Base-by-base conservation (phyloP, 2,113 vertebrate genomes). In the Ibidorhyncha struthersii region DNA sequence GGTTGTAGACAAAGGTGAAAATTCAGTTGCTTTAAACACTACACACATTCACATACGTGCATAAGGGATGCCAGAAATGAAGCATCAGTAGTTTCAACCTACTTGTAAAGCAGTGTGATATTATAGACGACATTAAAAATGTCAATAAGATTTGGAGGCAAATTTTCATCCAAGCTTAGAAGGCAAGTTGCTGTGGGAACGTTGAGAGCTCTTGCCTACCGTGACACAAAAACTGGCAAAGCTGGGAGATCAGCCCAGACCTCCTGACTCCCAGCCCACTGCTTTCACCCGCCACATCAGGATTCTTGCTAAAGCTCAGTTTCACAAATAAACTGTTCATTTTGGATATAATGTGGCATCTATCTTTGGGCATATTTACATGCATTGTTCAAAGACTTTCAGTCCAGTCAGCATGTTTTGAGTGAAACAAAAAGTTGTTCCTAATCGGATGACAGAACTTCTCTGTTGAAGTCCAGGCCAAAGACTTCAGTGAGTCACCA, bases 401-500 rank as follows among this genome's bases (percentile, higher is more conserved):
- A 70, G 53, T 62, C 74, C 82, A 63, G 41, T 78, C 92, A 93
- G 74, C 56, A 6, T 3, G 3, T 92, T 86, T 41, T 0, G 0
- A 77, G 72, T 36, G 50, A 83, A 90, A 88, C 59, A 88, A 36
- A 77, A 93, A 43, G 5, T 83, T 92, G 32, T 47, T 92, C 43
- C 82, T 40, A 40, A 86, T 66, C 76, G 3, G 18, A 70, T 62
- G 82, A 70, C 70, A 62, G 62, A 94, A 62, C 18, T 73, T 73
- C 30, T 86, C 63, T 78, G 71, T 83, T 8, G 18, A 86, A 92
- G 76, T 50, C 76, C 43, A 52, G 55, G 55, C 69, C 65, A 41
- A 71, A 86, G 65, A 50, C 8, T 84, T 73, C 26, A 71, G 43
- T 89, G 95, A 89, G 47, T 95, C 96, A 95, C 76, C 58, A 81